A percentile compares a stretch with the other conserved stretches of the same genome.
Evolutionary conservation across 2,113 vertebrate genomes (phyloP).

Genomic region (Smithornis capensis): DNA sequence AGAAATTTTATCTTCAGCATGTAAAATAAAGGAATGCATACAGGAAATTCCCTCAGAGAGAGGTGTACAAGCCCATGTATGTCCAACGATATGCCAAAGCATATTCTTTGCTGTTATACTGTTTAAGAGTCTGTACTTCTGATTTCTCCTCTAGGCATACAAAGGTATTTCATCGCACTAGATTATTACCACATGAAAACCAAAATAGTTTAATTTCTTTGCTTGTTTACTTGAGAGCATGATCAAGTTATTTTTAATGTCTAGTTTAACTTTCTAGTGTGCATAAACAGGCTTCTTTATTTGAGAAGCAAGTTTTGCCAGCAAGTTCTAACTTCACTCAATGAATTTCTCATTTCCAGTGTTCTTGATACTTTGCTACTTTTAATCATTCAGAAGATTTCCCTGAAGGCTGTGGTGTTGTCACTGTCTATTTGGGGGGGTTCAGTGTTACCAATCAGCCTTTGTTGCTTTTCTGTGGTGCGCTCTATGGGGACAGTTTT

Average conservation of each 20-base stretch:
- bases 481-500: neutral
- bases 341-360: neutral
- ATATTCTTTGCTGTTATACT: neutral
- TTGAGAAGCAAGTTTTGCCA: neutral
- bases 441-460: neutral
- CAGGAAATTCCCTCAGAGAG: neutral
- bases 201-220: neutral
- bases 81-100: neutral
- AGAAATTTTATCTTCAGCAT: neutral
- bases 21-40: neutral
- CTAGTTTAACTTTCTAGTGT: neutral
- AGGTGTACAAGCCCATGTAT: neutral
- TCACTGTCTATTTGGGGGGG: neutral
- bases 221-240: neutral
- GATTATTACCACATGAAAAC: neutral
- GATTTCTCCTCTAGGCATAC: neutral
- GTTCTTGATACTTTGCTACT: neutral
- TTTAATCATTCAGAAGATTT: neutral
- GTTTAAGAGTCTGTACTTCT: neutral
- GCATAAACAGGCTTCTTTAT: neutral
- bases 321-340: neutral
- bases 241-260: conserved; percentile 1
- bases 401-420: neutral
- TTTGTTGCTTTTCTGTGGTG: neutral
- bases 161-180: neutral